phyloP scores from a whole-genome alignment of 2,888 invertebrate genomes.

The Fragum sueziense region DNA sequence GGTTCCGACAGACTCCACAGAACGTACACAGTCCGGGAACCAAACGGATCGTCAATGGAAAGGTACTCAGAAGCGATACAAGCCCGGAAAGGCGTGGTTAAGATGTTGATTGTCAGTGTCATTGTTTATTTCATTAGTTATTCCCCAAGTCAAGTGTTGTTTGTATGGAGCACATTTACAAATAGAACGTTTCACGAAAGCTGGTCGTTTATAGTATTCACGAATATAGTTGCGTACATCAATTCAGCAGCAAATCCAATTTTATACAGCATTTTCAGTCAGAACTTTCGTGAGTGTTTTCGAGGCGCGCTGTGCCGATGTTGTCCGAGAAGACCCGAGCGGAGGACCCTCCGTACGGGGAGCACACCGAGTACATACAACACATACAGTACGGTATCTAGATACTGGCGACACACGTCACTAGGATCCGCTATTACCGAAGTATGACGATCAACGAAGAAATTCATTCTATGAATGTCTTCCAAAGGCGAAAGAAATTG shows the following conservation, averaged over 20 bases:
- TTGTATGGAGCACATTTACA: constrained; percentile 78
- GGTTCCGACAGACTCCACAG: constrained; percentile 75
- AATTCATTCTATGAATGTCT: not conserved
- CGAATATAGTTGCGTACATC: constrained; percentile 80
- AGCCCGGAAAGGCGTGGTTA: constrained; percentile 81
- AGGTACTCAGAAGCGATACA: constrained; percentile 75
- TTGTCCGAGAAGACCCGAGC: constrained; percentile 45
- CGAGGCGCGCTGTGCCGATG: constrained; percentile 70
- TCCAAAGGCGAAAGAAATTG: not conserved
- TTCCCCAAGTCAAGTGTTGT: constrained; percentile 82
- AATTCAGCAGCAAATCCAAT: constrained; percentile 82
- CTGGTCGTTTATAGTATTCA: constrained; percentile 79
- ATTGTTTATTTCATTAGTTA: constrained; percentile 83
- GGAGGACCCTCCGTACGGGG: constrained; percentile 38
- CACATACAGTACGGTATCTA: constrained; percentile 63
- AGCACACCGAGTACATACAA: constrained; percentile 51
- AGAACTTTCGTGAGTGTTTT: constrained; percentile 79
- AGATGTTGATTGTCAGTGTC: constrained; percentile 83
- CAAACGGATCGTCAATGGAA: constrained; percentile 68
- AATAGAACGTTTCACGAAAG: constrained; percentile 76
- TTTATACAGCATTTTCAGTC: constrained; percentile 82
- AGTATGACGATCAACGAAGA: no score
- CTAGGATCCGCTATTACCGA: constrained; percentile 62
- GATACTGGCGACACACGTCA: constrained; percentile 69
- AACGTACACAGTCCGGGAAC: constrained; percentile 64